Evolutionary conservation across 2,888 invertebrate species (phyloP), one percentile per base, ranked within the genome.

Genomic region (Steinernema scapterisci): DNA sequence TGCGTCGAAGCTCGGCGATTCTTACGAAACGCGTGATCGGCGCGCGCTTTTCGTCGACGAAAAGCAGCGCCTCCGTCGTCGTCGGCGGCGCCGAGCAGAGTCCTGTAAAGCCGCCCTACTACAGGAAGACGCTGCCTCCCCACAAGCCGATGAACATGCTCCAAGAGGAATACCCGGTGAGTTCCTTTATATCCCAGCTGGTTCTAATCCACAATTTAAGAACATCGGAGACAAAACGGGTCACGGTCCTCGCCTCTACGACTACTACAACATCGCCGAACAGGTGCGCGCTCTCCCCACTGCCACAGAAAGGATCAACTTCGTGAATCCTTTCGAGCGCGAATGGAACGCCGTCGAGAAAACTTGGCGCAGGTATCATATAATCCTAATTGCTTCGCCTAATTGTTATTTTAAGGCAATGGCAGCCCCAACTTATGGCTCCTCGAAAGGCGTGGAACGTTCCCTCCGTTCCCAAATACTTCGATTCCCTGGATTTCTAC

Each of bases 251-350:
- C 81, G 86, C 11, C 78, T 86, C 6, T 80, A 79, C 75, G 86
- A 86, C 75, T 86, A 81, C 76, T 81, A 83, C 77, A 81, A 85
- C 56, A 85, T 83, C n/a, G 83, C 80, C 13, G 82, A 85, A 70
- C 76, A 83, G 45, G 83, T 86, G 0, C 76, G 80, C 23, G 73
- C 78, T 16, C 73, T 87, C 76, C 80, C 82, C 7, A 84, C 82
- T 23, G 77, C 83, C 27, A 76, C 79, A 48, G 86, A 86, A 73
- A 81, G 83, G 56, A 84, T 86, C 27, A 83, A 83, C 52, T 79
- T 86, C 71, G 86, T 84, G 43, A 84, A 82, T 45, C 86, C 86
- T 6, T 86, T 82, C 76, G 86, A 86, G 74, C 74, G 86, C 46
- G 80, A 80, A 13, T 86, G 86, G 86, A 81, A 78, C 11, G 56